Evolutionary conservation across 2,113 vertebrate genomes (phyloP).

Genomic region (Ailurus styani): DNA sequence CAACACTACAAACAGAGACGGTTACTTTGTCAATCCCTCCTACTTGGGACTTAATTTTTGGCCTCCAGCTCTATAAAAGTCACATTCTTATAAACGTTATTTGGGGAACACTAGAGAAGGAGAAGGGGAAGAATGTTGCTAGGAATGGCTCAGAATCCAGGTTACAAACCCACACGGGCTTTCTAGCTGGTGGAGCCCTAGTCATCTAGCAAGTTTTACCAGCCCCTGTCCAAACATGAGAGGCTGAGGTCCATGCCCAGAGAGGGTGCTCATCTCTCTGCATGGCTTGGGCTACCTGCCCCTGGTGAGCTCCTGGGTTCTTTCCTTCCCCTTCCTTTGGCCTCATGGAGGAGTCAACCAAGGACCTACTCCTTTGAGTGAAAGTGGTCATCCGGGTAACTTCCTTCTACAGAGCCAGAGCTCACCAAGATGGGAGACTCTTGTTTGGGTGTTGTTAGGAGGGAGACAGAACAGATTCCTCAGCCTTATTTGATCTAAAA

Average conservation of each 20-base stretch:
- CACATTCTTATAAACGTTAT: background rate
- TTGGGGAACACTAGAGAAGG: background rate
- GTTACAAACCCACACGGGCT: background rate
- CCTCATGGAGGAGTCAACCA: background rate
- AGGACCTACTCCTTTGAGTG: background rate
- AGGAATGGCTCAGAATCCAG: background rate
- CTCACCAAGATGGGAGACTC: background rate
- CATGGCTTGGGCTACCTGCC: background rate
- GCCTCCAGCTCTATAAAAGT: too few relatives aligned
- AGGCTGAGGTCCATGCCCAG: background rate
- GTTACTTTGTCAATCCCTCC: background rate
- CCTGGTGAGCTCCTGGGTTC: background rate
- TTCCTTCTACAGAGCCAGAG: background rate
- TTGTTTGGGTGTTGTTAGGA: background rate
- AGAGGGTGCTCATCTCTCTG: background rate
- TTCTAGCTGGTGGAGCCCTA: fast-evolving
- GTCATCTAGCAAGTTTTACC: background rate
- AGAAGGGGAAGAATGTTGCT: background rate
- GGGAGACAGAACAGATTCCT: background rate
- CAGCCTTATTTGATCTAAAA: background rate
- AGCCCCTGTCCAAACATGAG: background rate
- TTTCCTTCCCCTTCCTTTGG: background rate
- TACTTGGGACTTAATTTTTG: too few relatives aligned
- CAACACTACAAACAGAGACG: background rate
- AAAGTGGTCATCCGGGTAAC: background rate